These are phyloP conservation scores for Alviniconcha marisindica DNA, from an alignment of 1,140 invertebrate genomes.

Conservation along the genomic window DNA sequence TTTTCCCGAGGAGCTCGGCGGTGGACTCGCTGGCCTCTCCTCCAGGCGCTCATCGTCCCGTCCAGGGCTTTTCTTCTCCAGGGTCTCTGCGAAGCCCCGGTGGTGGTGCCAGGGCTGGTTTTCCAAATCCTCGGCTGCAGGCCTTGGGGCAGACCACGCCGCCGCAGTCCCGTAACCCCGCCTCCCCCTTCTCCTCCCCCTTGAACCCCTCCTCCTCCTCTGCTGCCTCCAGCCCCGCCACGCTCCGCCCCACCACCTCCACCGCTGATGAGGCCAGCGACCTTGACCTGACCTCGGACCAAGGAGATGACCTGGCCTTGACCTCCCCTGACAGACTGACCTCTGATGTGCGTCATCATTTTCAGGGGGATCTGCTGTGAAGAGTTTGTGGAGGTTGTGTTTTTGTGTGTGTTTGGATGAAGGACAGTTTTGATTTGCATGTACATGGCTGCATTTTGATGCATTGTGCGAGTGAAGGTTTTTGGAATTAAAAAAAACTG, in stretches of 20 bases:
- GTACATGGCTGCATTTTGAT: too few species aligned
- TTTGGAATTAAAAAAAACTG: too few species aligned
- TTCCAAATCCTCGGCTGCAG: neutral
- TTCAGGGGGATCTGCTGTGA: constrained; percentile 31
- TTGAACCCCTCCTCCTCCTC: constrained; percentile 19
- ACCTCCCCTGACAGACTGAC: constrained; percentile 32
- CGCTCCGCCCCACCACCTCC: neutral
- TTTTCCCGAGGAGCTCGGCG: neutral
- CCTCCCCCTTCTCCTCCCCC: constrained; percentile 23
- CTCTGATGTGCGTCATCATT: constrained; percentile 35
- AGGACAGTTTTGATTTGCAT: neutral
- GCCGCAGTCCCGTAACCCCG: neutral
- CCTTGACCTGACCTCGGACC: constrained; percentile 33
- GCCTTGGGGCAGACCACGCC: neutral
- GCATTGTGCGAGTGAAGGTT: too few species aligned
- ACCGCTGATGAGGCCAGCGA: constrained; percentile 16
- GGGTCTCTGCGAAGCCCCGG: neutral
- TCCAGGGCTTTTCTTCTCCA: neutral
- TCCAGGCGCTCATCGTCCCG: neutral
- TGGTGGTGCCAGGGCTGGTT: neutral
- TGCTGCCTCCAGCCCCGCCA: neutral
- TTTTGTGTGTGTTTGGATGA: neutral
- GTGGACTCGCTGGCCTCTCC: neutral
- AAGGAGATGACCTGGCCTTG: constrained; percentile 25
- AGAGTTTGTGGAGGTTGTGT: too few species aligned